These are phyloP conservation scores for Spilogale gracilis DNA, from an alignment of 2,113 vertebrate genomes.

Conservation along the genomic window DNA sequence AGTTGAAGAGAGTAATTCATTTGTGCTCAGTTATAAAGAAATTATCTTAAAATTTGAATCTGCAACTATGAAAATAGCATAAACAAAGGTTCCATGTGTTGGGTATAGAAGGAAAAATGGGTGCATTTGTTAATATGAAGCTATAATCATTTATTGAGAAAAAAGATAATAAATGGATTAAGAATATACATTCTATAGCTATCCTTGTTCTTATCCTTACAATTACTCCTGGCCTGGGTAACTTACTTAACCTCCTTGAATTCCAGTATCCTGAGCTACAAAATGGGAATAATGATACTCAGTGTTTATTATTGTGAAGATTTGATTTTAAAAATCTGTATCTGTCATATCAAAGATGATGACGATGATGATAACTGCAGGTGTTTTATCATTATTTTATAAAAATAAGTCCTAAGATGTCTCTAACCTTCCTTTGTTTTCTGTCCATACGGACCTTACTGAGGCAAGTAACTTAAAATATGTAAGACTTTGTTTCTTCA, in stretches of 20 bases:
- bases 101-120: not conserved
- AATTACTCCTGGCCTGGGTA: not conserved
- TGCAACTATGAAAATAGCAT: not conserved
- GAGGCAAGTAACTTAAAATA: not conserved
- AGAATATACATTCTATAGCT: not conserved
- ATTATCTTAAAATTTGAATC: not conserved
- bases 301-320: not conserved
- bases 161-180: not conserved
- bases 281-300: not conserved
- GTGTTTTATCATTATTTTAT: not conserved
- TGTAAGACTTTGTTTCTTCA: not conserved
- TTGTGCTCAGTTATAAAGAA: not conserved
- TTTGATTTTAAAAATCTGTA: not conserved
- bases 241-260: not conserved
- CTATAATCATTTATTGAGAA: not conserved
- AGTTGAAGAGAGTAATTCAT: not conserved
- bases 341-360: not conserved
- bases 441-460: not conserved
- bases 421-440: not conserved
- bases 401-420: not conserved
- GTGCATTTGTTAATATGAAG: not conserved
- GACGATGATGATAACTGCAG: not conserved
- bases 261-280: not conserved
- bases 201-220: not conserved
- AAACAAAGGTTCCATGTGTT: not conserved